Evolutionary conservation across 2,888 invertebrate genomes (phyloP), one percentile per base, ranked within the genome.

Genomic region (Priocnemis perturbator): DNA sequence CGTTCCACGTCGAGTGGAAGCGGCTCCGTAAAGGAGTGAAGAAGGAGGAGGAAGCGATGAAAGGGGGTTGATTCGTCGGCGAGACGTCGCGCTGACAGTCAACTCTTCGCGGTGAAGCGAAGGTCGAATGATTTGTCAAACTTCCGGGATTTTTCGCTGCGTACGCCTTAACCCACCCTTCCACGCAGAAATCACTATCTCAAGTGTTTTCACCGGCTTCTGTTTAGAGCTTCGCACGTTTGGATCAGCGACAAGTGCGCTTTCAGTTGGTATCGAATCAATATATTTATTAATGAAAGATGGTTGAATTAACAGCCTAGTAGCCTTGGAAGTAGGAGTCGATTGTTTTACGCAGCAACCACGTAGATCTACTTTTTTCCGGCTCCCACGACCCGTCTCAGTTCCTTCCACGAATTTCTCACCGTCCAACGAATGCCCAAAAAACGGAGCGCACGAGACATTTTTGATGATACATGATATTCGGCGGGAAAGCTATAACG

Each of bases 101-200:
- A 71, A 75, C 69, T 66, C 62, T 68, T 70, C 77, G 70, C 62
- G 71, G 67, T 67, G 67, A 60, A 67, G 45, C 70, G 74, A 67
- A 73, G 74, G 70, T 77, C 67, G 74, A 74, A 65, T 73, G 74
- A 79, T 79, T 79, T 64, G 71, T 73, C 71, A 76, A 79, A 79
- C 76, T 74, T 77, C 77, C 78, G 77, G 60, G 52, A 69, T 69
- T 67, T 64, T 45, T 66, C 60, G 60, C 23, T 37, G 30, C 47
- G 15, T 47, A 45, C 61, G 17, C 9, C 17, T 37, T 11, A 37
- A 3, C 37, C 7, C 37, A 37, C 37, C 11, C 37, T 37, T 11
- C 37, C 7, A 11, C 37, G 37, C 7, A 11, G 7, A 37, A 37
- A 9, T 1, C 11, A 11, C 37, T 11, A 9, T 9, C 1, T 37